Percentiles rank a stretch among this genome's conserved stretches.
phyloP scores from a whole-genome alignment of 2,888 invertebrate genomes.

The Lasioglossum oenotherae region DNA sequence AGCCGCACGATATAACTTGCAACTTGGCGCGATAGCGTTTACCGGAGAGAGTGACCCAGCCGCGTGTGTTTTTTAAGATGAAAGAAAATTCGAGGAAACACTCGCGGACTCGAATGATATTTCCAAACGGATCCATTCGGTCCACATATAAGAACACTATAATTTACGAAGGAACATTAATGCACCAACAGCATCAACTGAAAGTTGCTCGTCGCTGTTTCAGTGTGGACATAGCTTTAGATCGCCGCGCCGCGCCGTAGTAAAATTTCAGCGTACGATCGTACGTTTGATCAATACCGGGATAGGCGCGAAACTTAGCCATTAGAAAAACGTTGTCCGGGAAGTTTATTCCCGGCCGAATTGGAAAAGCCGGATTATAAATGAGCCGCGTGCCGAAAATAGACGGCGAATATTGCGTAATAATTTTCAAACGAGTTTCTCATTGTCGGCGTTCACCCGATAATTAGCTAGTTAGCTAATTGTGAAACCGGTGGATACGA shows the following conservation, averaged over 20 bases:
- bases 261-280: background rate
- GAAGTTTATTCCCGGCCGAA: background rate
- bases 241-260: background rate
- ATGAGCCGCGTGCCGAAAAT: background rate
- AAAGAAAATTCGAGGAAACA: background rate
- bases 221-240: background rate
- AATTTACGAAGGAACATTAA: background rate
- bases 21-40: background rate
- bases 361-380: background rate
- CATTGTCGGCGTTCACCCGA: background rate
- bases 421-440: background rate
- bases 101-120: background rate
- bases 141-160: background rate
- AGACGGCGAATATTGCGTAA: background rate
- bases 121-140: background rate
- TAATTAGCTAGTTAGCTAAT: background rate
- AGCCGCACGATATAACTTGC: background rate
- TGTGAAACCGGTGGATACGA: background rate
- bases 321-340: background rate
- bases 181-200: background rate
- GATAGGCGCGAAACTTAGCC: background rate
- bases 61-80: background rate
- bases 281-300: background rate
- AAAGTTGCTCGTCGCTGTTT: too few relatives aligned
- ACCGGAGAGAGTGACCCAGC: background rate